These are phyloP conservation scores for Drosophila seguyi DNA, from an alignment of 1,140 invertebrate species.

Conservation along the genomic window DNA sequence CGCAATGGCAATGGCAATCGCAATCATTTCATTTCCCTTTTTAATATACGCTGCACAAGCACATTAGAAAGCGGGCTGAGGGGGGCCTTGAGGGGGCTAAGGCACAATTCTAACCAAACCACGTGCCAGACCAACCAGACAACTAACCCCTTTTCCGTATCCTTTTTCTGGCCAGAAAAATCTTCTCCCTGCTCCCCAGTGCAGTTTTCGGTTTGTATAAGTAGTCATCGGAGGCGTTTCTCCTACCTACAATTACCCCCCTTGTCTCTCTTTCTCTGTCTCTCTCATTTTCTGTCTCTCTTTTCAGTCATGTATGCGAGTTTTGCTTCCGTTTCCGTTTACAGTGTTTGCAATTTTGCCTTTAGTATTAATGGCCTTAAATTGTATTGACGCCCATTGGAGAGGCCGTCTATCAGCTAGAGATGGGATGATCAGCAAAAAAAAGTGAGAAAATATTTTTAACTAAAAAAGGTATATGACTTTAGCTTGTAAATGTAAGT, in stretches of 20 bases:
- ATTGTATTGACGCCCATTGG: conserved; percentile 73
- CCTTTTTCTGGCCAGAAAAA: conserved; percentile 7
- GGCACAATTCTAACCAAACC: conserved; percentile 59
- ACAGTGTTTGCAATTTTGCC: conserved; percentile 81
- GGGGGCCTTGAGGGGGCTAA: neutral
- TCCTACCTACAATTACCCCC: conserved; percentile 36
- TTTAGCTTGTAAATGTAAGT: too few relatives aligned
- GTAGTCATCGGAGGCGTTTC: conserved; percentile 75
- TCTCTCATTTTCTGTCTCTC: conserved; percentile 1
- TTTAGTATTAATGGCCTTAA: conserved; percentile 81
- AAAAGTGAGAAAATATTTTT: neutral
- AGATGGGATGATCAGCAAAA: conserved; percentile 14
- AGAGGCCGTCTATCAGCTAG: conserved; percentile 32
- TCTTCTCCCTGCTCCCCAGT: conserved; percentile 50
- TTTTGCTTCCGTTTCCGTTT: conserved; percentile 80
- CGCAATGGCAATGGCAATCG: conserved; percentile 67
- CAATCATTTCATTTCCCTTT: conserved; percentile 83
- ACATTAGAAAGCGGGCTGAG: conserved; percentile 61
- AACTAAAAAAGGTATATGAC: too few relatives aligned
- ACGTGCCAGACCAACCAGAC: conserved; percentile 68
- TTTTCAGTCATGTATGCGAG: conserved; percentile 52
- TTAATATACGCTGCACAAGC: conserved; percentile 83
- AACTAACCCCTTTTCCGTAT: conserved; percentile 38
- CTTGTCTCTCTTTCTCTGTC: neutral
- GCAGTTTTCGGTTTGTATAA: conserved; percentile 80